Conservation (phyloP, 2,888 invertebrate genomes). For the Nebria salina region DNA sequence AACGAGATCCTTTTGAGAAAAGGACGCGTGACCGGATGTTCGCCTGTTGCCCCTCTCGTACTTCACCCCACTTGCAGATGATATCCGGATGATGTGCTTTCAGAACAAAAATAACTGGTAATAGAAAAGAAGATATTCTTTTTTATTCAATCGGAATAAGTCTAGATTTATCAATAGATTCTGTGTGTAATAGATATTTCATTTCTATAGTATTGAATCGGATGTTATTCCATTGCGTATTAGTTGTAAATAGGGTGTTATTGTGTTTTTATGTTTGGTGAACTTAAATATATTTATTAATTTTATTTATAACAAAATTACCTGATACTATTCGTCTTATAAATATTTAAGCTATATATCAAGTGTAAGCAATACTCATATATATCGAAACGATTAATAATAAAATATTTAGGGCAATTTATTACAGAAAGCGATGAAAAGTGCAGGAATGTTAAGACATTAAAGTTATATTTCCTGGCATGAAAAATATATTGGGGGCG, state of each 20-base stretch:
- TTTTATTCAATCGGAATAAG: conserved; percentile 14
- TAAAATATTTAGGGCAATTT: background rate
- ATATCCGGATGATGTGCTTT: conserved; percentile 16
- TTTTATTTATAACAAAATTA: no score
- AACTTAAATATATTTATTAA: no score
- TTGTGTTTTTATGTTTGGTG: no score
- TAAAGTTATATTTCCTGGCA: conserved; percentile 10
- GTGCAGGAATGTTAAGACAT: background rate
- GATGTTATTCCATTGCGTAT: background rate
- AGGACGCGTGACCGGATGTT: conserved; percentile 37
- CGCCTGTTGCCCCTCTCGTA: background rate
- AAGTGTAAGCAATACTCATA: background rate
- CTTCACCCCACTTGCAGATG: background rate
- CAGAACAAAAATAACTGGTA: conserved; percentile 8
- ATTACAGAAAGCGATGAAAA: background rate
- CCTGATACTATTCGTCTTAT: no score
- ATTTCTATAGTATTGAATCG: background rate
- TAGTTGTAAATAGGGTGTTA: background rate
- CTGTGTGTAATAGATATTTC: background rate
- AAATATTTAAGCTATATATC: no score
- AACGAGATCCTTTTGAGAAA: conserved; percentile 18
- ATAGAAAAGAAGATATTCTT: conserved; percentile 1
- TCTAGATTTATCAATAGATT: conserved; percentile 19
- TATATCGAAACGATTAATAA: background rate
- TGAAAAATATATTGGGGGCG: conserved; percentile 21